Conservation (phyloP, 2,888 invertebrate species). For the Ochlodes sylvanus region DNA sequence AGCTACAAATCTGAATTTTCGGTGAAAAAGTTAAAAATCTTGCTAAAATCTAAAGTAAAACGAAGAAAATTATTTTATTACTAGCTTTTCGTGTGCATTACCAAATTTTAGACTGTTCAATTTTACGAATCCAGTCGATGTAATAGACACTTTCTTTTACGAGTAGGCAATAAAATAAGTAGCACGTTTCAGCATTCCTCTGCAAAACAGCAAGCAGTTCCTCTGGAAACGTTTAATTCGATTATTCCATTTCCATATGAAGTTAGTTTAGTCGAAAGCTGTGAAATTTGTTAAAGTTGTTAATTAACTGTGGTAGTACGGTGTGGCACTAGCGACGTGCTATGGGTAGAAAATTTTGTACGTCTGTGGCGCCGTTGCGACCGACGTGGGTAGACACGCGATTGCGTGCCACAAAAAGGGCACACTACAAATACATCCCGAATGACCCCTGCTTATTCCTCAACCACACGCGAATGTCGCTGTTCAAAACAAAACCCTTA, state of each 20-base stretch:
- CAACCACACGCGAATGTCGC: slow-evolving; percentile 65
- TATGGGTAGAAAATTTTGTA: slow-evolving; percentile 13
- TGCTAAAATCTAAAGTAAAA: too few relatives aligned
- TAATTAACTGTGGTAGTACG: neutral
- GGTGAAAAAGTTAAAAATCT: too few relatives aligned
- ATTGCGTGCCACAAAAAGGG: slow-evolving; percentile 72
- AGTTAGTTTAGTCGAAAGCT: neutral
- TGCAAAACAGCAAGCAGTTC: neutral
- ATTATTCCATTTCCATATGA: neutral
- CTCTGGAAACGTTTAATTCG: neutral
- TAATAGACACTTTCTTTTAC: too few relatives aligned
- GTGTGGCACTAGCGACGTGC: neutral
- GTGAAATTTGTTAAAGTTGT: neutral
- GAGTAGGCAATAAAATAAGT: too few relatives aligned
- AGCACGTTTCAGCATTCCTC: too few relatives aligned
- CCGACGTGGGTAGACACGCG: slow-evolving; percentile 57
- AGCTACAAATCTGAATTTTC: too few relatives aligned
- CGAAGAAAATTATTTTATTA: too few relatives aligned
- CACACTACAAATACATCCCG: slow-evolving; percentile 69
- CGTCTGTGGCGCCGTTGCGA: slow-evolving; percentile 26
- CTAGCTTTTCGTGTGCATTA: too few relatives aligned
- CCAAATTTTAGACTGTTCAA: too few relatives aligned
- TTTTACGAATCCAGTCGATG: too few relatives aligned
- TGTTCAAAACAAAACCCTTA: slow-evolving; percentile 55
- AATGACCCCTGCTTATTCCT: slow-evolving; percentile 67